phyloP scores from a whole-genome alignment of 53 echinoderm and acorn worm species.

The Crossaster papposus region DNA sequence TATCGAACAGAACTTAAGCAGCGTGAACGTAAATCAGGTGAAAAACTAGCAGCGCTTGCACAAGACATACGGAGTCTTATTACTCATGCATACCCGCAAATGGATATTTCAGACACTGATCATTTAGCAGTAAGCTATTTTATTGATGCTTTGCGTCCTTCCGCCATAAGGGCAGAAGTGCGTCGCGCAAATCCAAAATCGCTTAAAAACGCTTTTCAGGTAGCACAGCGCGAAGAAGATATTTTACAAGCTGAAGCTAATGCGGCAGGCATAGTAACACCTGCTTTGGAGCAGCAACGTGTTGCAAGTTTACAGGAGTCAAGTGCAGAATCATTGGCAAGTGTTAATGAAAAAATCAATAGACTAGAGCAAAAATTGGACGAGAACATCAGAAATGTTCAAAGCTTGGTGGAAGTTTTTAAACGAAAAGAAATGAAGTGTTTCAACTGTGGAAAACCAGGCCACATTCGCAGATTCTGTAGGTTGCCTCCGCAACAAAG shows the following conservation, averaged over 20 bases:
- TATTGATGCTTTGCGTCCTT: not conserved
- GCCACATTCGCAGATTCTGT: constrained; percentile 21
- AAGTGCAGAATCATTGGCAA: not conserved
- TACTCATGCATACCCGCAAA: constrained; percentile 21
- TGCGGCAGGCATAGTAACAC: not conserved
- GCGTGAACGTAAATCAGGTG: constrained; percentile 20
- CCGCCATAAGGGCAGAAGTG: constrained; percentile 12
- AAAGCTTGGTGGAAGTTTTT: not conserved
- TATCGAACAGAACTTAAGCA: constrained; percentile 14
- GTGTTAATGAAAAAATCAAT: not conserved
- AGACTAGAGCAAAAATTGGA: not conserved
- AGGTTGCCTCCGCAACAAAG: constrained; percentile 6
- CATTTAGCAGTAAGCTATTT: constrained; percentile 26
- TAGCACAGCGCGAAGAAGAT: constrained; percentile 15
- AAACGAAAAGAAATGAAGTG: not conserved
- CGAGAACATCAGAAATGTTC: constrained; percentile 12
- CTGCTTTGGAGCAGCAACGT: not conserved
- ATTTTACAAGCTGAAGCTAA: constrained; percentile 29
- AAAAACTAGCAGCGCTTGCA: constrained; percentile 16
- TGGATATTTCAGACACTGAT: not conserved
- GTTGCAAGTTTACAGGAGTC: constrained; percentile 8
- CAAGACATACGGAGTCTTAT: constrained; percentile 17
- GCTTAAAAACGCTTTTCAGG: not conserved
- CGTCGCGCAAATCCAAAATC: not conserved
- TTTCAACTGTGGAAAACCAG: constrained; percentile 20